A percentile compares a stretch with the other conserved stretches of the same genome.
Evolutionary conservation across 2,888 invertebrate species (phyloP).

Genomic region (Latrodectus elegans): DNA sequence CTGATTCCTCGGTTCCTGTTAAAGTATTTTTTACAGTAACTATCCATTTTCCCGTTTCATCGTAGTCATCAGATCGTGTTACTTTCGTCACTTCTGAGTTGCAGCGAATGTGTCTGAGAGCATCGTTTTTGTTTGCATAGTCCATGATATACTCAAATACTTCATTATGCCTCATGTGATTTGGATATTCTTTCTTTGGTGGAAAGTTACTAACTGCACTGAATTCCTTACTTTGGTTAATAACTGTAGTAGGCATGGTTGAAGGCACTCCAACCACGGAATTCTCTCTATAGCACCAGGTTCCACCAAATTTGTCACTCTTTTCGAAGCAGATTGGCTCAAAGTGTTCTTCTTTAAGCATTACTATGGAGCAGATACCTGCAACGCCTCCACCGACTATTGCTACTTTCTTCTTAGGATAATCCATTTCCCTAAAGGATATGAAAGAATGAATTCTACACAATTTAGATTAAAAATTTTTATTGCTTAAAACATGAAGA

Average conservation of each 20-base stretch:
- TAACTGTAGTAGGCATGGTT: constrained; percentile 74
- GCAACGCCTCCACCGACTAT: constrained; percentile 8
- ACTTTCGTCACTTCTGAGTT: constrained; percentile 72
- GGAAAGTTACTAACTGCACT: constrained; percentile 76
- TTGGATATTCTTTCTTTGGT: constrained; percentile 74
- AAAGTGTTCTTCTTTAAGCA: constrained; percentile 72
- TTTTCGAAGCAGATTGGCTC: constrained; percentile 74
- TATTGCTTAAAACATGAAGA: too few species aligned
- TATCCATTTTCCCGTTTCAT: constrained; percentile 68
- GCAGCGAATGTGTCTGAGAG: constrained; percentile 68
- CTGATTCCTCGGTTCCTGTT: not conserved
- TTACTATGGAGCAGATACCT: not conserved
- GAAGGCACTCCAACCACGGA: constrained; percentile 71
- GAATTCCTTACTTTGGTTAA: constrained; percentile 75
- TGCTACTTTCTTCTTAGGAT: constrained; percentile 9
- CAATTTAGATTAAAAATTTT: too few species aligned
- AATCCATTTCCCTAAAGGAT: too few species aligned
- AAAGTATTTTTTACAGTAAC: constrained; percentile 32
- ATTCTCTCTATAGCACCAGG: constrained; percentile 72
- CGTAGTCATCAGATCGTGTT: constrained; percentile 41
- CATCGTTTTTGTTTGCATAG: constrained; percentile 69
- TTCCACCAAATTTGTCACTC: constrained; percentile 73
- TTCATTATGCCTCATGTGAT: constrained; percentile 76
- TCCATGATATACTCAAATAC: constrained; percentile 73
- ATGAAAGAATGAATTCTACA: too few species aligned